Percentiles rank a stretch among this genome's conserved stretches.
Evolutionary conservation across 2,113 vertebrate genomes (phyloP).

Genomic region (Aleadryas rufinucha): DNA sequence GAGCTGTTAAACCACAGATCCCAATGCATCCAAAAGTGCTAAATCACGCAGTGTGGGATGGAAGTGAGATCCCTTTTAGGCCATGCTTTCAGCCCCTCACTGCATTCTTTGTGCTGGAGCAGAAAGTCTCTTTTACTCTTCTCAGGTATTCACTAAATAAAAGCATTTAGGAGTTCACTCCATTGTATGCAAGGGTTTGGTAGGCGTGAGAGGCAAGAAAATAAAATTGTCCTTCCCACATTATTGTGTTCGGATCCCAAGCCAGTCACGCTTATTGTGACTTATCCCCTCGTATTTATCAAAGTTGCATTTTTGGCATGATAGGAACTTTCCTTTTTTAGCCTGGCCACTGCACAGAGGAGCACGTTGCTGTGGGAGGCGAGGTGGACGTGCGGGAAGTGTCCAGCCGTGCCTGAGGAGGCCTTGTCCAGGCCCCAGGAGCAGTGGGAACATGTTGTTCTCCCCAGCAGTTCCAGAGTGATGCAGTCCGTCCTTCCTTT

Average conservation of each 20-base stretch:
- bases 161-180: neutral
- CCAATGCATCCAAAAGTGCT: neutral
- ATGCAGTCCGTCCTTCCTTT: neutral
- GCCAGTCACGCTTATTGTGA: neutral
- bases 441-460: neutral
- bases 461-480: neutral
- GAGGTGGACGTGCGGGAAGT: conserved; percentile 7
- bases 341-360: neutral
- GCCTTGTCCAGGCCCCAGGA: neutral
- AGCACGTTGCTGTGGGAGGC: neutral
- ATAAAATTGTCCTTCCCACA: neutral
- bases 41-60: neutral
- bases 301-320: conserved; percentile 4
- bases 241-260: neutral
- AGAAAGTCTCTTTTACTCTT: neutral
- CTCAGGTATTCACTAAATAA: neutral
- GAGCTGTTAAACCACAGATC: neutral
- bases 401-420: neutral
- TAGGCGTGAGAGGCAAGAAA: neutral
- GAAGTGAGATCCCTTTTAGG: neutral
- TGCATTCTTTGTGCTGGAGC: neutral
- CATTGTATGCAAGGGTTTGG: rapidly evolving
- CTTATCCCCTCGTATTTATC: conserved; percentile 21
- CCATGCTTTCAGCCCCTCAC: neutral
- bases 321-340: conserved; percentile 20